Evolutionary conservation across 2,113 vertebrate genomes (phyloP), one percentile per base, ranked within the genome.

Genomic region (Scartelaos histophorus): DNA sequence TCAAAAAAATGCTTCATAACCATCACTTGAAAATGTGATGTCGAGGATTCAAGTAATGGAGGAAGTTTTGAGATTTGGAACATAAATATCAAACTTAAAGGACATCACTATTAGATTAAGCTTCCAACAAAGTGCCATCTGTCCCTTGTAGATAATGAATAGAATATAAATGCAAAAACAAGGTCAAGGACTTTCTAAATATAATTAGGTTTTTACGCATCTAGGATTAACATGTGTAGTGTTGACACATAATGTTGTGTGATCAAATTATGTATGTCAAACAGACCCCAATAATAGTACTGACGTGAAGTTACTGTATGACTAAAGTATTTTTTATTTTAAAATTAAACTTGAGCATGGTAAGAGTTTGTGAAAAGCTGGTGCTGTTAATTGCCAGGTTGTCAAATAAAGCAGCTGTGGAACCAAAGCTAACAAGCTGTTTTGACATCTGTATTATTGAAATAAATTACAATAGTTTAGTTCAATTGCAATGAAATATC

Each of bases 51-150:
- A 64, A 64, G 19, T 64, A 43, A 43, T 64, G 34, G 19, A 43
- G 12, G 16, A 19, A 19, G 15, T 34, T 62, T 62, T 13, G 57
- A 38, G 17, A 38, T 64, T 43, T 61, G 7, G 16, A 34, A 1
- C 57, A 29, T 29, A 34, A 60, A 60, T 60, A 34, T 60, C 25
- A 60, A 24, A 60, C 58, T 61, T 61, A 61, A 34, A 61, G 4
- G 22, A 25, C 22, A 25, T 25, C 1, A 2, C 25, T 24, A 56
- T 56, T 7, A 61, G 25, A 61, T 61, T 60, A 34, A 25, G 57
- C 57, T 60, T 60, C 13, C 5, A 34, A 61, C 25, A 29, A 60
- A 61, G 25, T 61, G 25, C 58, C 24, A 61, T 34, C 58, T 61
- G 58, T 61, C 13, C 15, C 57, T 34, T 34, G 58, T 34, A 61